Base-by-base conservation (phyloP, 2,113 vertebrate genomes). In the Forbesichthys papilliferus region DNA sequence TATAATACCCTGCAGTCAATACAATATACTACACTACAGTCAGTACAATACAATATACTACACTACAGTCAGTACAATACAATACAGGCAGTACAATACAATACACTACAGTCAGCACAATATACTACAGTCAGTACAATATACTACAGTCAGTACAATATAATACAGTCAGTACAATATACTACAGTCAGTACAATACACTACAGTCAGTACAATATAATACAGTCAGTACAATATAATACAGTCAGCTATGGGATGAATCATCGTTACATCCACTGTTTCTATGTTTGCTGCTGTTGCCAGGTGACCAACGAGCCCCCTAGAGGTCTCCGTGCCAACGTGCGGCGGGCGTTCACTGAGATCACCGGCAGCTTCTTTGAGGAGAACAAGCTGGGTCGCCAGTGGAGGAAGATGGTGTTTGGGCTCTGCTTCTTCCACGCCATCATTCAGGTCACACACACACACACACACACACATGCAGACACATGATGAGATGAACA, bases 261-360 rank as follows among this genome's bases (percentile, higher is more conserved):
- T 2, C 27, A 27, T 27, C 27, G 2, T 27, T 27, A 27, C 27
- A 27, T 27, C 27, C 27, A 27, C 27, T 27, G 27, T 27, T 27
- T 27, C 27, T 27, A 27, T 27, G 2, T 55, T 13, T 68, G 20
- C 60, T 64, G 3, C 34, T 13, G 12, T 63, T 68, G n/a, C 61
- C 74, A 94, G 93, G 90, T 94, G 75, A 94, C 92, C 64, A 95
- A 94, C 66, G 93, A 95, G 68, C 92, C 92, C 64, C 91, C 92
- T 3, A 95, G 95, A 91, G 93, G 92, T 52, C 90, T 95, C 42
- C 86, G 92, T 61, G 93, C 91, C 76, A 94, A 95, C 71, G 91
- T 94, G 62, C 86, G 89, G 18, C 81, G 88, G 60, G 90, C 91
- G 36, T 95, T 95, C 82, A 92, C 84, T 2, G 94, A 95, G 84